Evolutionary conservation across 2,888 invertebrate species (phyloP), one percentile per base, ranked within the genome.

Genomic region (Dastarcus helophoroides): DNA sequence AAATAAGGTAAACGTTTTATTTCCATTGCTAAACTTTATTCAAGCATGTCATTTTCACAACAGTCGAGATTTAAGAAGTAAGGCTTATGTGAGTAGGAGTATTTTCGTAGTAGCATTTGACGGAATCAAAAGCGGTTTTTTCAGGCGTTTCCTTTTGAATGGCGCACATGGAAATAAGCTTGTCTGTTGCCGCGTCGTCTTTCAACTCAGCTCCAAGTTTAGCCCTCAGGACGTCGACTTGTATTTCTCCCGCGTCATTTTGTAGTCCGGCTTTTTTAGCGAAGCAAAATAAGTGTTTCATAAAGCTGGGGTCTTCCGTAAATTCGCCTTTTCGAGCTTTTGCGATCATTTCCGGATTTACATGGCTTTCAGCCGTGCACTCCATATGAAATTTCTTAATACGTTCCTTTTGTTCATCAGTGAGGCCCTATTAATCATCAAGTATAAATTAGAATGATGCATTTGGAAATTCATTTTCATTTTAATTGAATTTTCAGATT

Each of bases 101-200:
- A n/a, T n/a, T n/a, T n/a, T n/a, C n/a, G 63, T 56, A 54, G 33
- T 65, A 64, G 37, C 69, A 69, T 43, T 67, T 67, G 31, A 58
- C 62, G 5, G 62, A 57, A 40, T 64, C 55, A 22, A 54, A 65
- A 0, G 64, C 62, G 1, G 56, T 63, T 3, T 67, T 65, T 2
- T 60, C 56, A 0, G 58, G 45, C 3, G 42, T 40, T 16, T 30
- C 36, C 14, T 40, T 34, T 11, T 42, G 22, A 6, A 41, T 21
- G 1, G 34, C 15, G 31, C 51, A 51, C 29, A 39, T 38, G 2
- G 40, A 35, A 7, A 42, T 19, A 5, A 41, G 4, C 5, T 25
- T 28, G 2, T 41, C 36, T 2, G 62, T 60, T 1, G 65, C 50
- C 4, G 66, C 46, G 22, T 62, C 63, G 25, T 51, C 48, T 1